phyloP scores from a whole-genome alignment of 2,797 vertebrate genomes.

The Gadopsis bispinosus region DNA sequence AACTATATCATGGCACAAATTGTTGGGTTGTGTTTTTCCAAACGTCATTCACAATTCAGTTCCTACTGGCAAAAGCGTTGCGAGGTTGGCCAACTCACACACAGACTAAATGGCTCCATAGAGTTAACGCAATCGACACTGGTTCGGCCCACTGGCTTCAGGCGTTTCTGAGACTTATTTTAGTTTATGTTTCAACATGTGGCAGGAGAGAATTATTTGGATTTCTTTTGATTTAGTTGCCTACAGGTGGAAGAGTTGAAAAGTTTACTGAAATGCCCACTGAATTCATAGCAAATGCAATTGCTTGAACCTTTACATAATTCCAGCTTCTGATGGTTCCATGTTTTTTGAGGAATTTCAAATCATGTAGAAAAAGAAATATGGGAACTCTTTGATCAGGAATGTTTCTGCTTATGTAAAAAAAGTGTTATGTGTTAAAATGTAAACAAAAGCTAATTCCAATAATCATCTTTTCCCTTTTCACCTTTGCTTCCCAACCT shows the following conservation, averaged over 20 bases:
- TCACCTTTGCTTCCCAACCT: background rate
- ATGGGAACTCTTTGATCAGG: background rate
- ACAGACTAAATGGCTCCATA: conserved; percentile 57
- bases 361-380: background rate
- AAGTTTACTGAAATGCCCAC: conserved; percentile 18
- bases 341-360: background rate
- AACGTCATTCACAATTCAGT: conserved; percentile 36
- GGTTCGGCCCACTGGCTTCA: background rate
- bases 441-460: background rate
- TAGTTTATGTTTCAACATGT: conserved; percentile 32
- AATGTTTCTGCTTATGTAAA: background rate
- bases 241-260: conserved; percentile 21
- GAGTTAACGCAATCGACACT: conserved; percentile 25
- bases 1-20: conserved; percentile 21
- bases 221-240: conserved; percentile 32
- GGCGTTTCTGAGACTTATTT: conserved; percentile 19
- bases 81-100: conserved; percentile 41
- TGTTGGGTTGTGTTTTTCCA: conserved; percentile 21
- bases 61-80: conserved; percentile 11
- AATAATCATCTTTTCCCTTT: background rate
- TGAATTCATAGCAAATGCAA: conserved; percentile 10
- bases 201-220: conserved; percentile 20
- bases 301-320: background rate
- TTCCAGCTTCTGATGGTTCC: background rate
- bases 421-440: background rate